These are phyloP conservation scores for Plectropomus leopardus DNA, from an alignment of 2,113 vertebrate genomes.

Conservation along the genomic window DNA sequence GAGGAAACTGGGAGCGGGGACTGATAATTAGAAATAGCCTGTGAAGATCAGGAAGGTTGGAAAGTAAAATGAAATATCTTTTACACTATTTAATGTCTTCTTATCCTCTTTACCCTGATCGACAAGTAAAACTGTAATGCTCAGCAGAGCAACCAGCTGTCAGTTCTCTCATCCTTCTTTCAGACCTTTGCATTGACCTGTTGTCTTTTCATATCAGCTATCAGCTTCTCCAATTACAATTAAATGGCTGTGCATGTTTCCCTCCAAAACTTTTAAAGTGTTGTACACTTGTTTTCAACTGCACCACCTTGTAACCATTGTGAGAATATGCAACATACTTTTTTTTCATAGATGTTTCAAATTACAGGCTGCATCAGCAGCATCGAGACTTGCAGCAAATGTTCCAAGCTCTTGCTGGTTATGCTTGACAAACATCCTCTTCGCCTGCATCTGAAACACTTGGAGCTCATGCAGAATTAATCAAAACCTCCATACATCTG, in stretches of 20 bases:
- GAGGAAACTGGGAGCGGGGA: not conserved
- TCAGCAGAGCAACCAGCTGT: not conserved
- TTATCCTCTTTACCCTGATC: not conserved
- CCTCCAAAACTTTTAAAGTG: not conserved
- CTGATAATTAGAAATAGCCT: not conserved
- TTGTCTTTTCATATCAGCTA: not conserved
- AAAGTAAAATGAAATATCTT: not conserved
- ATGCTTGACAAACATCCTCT: not conserved
- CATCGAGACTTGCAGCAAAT: not conserved
- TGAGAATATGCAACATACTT: not conserved
- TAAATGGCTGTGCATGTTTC: not conserved
- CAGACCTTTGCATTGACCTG: not conserved
- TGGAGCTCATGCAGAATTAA: not conserved
- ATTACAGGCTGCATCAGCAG: not conserved
- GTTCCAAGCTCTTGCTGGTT: not conserved
- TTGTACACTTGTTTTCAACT: not conserved
- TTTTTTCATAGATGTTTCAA: not conserved
- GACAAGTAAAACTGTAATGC: not conserved
- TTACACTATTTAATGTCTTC: not conserved
- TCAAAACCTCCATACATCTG: not conserved
- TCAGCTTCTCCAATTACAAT: not conserved
- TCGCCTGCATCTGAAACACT: not conserved
- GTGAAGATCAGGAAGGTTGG: constrained; percentile 28
- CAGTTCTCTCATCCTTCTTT: not conserved
- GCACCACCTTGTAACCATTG: not conserved